Percentiles rank a stretch among this genome's conserved stretches.
phyloP scores from a whole-genome alignment of 1,140 invertebrate species.

The Xylocopa sonorina region DNA sequence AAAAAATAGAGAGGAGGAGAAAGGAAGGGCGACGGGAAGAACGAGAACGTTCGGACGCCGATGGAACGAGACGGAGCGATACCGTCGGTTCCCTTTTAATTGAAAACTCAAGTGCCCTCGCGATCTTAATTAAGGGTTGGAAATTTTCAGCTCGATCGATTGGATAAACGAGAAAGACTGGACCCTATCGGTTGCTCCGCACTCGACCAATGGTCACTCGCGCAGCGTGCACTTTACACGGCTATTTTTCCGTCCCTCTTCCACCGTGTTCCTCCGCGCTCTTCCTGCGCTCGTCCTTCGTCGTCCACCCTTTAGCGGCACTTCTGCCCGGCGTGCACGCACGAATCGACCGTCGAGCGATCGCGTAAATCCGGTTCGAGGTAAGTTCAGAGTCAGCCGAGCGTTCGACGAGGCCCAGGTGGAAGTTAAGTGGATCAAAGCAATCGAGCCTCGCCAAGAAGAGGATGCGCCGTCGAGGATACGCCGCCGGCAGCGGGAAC shows the following conservation, averaged over 20 bases:
- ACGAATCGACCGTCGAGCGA: not conserved
- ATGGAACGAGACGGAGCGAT: slow-evolving; percentile 3
- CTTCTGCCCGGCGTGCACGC: not conserved
- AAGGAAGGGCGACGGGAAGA: slow-evolving; percentile 32
- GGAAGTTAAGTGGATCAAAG: slow-evolving; percentile 14
- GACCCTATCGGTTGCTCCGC: slow-evolving; percentile 56
- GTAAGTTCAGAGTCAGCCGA: slow-evolving; percentile 21
- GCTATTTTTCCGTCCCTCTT: slow-evolving; percentile 52
- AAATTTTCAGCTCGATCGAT: slow-evolving; percentile 77
- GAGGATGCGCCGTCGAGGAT: slow-evolving; percentile 13
- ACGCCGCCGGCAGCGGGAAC: not conserved
- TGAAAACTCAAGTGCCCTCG: slow-evolving; percentile 77
- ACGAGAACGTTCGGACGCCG: not conserved
- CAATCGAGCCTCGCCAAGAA: not conserved
- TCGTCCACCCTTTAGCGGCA: not conserved
- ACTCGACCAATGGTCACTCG: slow-evolving; percentile 61
- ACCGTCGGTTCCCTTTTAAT: slow-evolving; percentile 72
- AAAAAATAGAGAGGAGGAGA: slow-evolving; percentile 18
- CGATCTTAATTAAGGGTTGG: slow-evolving; percentile 76
- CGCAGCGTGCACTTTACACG: slow-evolving; percentile 61
- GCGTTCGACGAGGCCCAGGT: not conserved
- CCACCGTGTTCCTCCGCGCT: not conserved
- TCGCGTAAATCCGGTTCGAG: not conserved
- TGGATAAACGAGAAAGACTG: slow-evolving; percentile 70
- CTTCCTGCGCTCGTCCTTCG: not conserved